Evolutionary conservation across 1,140 invertebrate genomes (phyloP).

Genomic region (Phthorimaea operculella): DNA sequence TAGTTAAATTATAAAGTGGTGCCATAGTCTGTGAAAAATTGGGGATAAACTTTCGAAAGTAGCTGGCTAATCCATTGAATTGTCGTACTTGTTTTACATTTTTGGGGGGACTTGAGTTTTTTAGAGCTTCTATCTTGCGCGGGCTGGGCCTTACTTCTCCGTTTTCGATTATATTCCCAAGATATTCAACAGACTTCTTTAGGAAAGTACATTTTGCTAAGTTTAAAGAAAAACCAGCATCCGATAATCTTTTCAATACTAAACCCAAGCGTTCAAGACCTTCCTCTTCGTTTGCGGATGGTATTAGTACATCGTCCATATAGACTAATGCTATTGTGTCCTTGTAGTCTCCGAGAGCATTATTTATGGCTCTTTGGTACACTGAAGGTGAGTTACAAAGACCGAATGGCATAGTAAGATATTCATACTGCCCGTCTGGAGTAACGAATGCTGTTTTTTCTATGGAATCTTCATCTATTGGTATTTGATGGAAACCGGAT

Average conservation of each 20-base stretch:
- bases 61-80: no score
- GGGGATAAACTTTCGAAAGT: no score
- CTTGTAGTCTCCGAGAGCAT: conserved; percentile 28
- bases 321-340: conserved; percentile 17
- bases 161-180: conserved; percentile 20
- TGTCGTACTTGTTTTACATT: no score
- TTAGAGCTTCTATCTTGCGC: conserved; percentile 15
- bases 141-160: conserved; percentile 14
- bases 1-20: conserved; percentile 18
- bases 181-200: conserved; percentile 26
- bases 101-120: conserved; percentile 12
- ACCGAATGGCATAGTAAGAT: conserved; percentile 33
- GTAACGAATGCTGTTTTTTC: conserved; percentile 40
- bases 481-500: conserved; percentile 45
- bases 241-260: conserved; percentile 13
- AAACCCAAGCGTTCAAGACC: conserved; percentile 11
- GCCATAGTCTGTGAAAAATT: no score
- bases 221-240: conserved; percentile 26
- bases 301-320: conserved; percentile 24
- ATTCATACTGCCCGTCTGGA: conserved; percentile 35
- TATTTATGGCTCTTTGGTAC: conserved; percentile 48
- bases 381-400: conserved; percentile 34
- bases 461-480: conserved; percentile 18
- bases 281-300: conserved; percentile 15
- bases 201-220: conserved; percentile 25